Percentiles rank a stretch among this genome's conserved stretches.
Conservation (phyloP, 2,113 vertebrate species). For the Herpailurus yagouaroundi region DNA sequence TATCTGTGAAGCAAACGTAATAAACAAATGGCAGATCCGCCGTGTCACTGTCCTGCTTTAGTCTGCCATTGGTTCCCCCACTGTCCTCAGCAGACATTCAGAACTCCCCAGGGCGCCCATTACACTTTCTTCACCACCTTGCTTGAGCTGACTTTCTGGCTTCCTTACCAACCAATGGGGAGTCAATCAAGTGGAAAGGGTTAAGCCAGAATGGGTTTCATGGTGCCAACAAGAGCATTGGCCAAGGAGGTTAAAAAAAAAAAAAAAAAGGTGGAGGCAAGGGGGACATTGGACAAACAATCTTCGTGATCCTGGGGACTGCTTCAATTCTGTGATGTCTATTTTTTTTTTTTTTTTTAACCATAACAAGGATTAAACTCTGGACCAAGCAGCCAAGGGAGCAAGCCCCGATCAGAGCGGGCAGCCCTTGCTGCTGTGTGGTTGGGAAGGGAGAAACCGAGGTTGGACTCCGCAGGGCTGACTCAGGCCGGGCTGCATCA, state of each 20-base stretch:
- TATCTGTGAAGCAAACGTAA: not conserved
- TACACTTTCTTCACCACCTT: not conserved
- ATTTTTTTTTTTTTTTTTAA: not conserved
- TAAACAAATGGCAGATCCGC: too few species aligned
- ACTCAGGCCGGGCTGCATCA: accelerated
- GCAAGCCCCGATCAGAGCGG: not conserved
- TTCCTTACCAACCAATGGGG: accelerated
- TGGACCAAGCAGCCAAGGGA: not conserved
- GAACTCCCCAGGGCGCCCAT: not conserved
- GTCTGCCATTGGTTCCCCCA: not conserved
- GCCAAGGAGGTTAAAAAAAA: not conserved
- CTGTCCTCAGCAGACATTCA: not conserved
- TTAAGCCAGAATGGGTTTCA: accelerated
- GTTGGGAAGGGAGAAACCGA: not conserved
- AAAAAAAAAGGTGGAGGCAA: not conserved
- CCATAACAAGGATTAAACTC: not conserved
- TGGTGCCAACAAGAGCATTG: not conserved
- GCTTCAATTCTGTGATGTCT: not conserved
- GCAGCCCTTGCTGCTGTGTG: not conserved
- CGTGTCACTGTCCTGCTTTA: not conserved
- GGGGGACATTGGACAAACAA: accelerated
- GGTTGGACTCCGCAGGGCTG: accelerated
- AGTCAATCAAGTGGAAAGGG: too few species aligned
- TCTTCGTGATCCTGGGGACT: not conserved
- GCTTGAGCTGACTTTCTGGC: not conserved